Conservation (phyloP, 1,140 invertebrate species). For the Drosophila truncata region DNA sequence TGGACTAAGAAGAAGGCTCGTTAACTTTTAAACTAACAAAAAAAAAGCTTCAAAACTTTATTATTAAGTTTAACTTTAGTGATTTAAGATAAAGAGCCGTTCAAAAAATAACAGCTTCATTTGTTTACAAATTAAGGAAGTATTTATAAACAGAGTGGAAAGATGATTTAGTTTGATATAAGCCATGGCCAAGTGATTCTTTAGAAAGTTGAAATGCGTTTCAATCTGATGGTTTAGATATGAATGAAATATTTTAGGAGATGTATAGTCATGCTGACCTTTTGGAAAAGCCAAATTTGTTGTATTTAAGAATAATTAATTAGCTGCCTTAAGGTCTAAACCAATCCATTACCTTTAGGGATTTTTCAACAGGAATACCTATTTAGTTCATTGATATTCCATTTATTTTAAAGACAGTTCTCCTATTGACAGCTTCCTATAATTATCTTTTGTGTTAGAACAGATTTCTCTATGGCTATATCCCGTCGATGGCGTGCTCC, state of each 20-base stretch:
- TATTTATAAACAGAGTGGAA: slow-evolving; percentile 6
- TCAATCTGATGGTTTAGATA: neutral
- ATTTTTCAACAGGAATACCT: too few species aligned
- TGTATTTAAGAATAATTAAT: neutral
- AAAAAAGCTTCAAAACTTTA: neutral
- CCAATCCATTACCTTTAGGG: neutral
- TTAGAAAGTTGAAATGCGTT: slow-evolving; percentile 1
- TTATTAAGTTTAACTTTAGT: neutral
- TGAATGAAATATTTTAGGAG: neutral
- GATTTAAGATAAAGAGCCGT: neutral
- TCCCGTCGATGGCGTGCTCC: slow-evolving; percentile 41
- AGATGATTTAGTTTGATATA: slow-evolving; percentile 19
- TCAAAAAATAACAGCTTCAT: neutral
- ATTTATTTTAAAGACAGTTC: neutral
- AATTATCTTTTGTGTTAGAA: neutral
- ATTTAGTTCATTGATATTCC: neutral
- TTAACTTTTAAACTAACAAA: neutral
- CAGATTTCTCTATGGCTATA: slow-evolving; percentile 7
- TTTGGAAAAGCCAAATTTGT: neutral
- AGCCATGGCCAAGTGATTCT: slow-evolving; percentile 8
- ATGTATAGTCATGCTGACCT: neutral
- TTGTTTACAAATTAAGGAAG: neutral
- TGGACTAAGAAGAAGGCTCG: slow-evolving; percentile 1
- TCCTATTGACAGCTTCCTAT: neutral
- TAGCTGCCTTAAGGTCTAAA: neutral